Evolutionary conservation across 2,113 vertebrate genomes (phyloP).

Genomic region (Silurus meridionalis): DNA sequence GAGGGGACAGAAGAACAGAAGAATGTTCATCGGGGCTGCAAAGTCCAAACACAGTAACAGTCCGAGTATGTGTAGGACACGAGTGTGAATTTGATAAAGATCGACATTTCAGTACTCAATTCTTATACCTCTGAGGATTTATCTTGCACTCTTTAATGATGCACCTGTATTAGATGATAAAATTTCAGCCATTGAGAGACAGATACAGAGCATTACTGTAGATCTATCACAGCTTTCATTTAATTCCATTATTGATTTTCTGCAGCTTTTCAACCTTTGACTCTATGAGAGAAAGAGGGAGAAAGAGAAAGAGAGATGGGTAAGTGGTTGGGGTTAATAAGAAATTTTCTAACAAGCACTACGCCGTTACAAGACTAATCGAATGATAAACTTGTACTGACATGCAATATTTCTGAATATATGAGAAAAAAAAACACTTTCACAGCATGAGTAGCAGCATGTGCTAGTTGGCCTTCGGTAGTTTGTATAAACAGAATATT

Average conservation of each 20-base stretch:
- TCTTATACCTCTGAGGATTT: slow-evolving; percentile 4
- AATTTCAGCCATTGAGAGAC: slow-evolving; percentile 3
- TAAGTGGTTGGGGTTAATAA: not conserved
- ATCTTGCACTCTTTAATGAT: not conserved
- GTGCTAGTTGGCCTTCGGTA: not conserved
- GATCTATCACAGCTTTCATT: not conserved
- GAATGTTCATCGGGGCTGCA: not conserved
- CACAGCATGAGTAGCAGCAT: not conserved
- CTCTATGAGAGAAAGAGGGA: not conserved
- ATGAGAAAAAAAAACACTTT: not conserved
- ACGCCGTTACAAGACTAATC: not conserved
- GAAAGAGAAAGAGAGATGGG: not conserved
- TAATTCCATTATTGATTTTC: not conserved
- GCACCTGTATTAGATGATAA: slow-evolving; percentile 3
- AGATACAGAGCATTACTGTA: not conserved
- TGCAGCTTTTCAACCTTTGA: not conserved
- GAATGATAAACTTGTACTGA: slow-evolving; percentile 9
- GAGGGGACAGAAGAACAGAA: not conserved
- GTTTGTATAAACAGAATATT: not conserved
- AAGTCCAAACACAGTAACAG: slow-evolving; percentile 4
- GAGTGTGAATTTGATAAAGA: slow-evolving; percentile 7
- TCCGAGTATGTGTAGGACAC: not conserved
- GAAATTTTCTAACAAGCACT: not conserved
- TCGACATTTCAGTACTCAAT: not conserved
- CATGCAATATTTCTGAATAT: slow-evolving; percentile 4